Conservation (phyloP, 2,113 vertebrate species). For the Sorex fumeus region DNA sequence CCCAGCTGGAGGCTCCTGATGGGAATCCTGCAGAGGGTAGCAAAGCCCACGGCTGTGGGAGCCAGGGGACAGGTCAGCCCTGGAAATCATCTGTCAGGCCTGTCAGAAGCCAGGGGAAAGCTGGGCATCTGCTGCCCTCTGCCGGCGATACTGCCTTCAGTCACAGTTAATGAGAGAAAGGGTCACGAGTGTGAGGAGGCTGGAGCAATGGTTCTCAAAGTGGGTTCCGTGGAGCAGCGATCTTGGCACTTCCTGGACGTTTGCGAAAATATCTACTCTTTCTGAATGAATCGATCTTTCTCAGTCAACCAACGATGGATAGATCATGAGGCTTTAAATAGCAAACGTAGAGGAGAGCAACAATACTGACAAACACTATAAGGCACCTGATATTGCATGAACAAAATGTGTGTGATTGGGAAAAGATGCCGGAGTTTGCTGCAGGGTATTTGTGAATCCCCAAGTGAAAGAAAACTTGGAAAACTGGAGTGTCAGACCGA, state of each 20-base stretch:
- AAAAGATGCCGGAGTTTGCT: background rate
- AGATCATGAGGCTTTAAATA: background rate
- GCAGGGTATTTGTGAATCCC: background rate
- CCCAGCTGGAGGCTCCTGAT: background rate
- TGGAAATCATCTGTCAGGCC: fast-evolving
- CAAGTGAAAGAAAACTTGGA: background rate
- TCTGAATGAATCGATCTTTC: background rate
- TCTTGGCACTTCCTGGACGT: background rate
- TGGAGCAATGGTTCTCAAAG: background rate
- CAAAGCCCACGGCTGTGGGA: too few relatives aligned
- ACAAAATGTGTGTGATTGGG: background rate
- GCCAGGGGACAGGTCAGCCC: too few relatives aligned
- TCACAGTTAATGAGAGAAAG: constrained; percentile 8
- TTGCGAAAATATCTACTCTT: background rate
- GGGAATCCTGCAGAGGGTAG: background rate
- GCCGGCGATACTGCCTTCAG: background rate
- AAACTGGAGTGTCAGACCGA: background rate
- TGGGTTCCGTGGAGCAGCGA: background rate
- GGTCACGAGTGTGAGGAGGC: background rate
- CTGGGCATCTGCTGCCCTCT: constrained; percentile 69
- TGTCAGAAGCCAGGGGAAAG: background rate
- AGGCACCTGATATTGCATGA: background rate
- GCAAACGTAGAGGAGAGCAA: background rate
- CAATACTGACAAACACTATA: background rate
- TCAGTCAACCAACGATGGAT: background rate